phyloP scores from a whole-genome alignment of 2,797 vertebrate species.

The Orientallactaga sibirica region DNA sequence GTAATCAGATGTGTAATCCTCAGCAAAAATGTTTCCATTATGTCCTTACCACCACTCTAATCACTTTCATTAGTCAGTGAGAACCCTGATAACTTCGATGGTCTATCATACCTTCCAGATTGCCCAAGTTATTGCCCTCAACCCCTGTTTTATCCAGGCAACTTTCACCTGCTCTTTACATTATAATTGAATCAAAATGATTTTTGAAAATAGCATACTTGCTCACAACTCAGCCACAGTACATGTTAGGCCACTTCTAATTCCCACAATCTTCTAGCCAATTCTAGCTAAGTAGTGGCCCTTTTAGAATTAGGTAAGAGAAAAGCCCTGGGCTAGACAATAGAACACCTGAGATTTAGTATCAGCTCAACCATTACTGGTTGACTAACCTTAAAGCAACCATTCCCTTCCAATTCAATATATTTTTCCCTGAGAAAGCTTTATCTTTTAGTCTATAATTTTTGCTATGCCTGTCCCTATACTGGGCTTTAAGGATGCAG shows the following conservation, averaged over 20 bases:
- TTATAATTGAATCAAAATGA: background rate
- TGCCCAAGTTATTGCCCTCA: background rate
- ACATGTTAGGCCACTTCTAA: background rate
- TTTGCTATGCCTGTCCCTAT: background rate
- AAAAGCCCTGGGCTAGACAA: background rate
- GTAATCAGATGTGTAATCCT: background rate
- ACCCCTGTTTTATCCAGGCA: background rate
- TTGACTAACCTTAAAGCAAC: background rate
- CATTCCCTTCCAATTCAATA: background rate
- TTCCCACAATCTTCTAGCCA: background rate
- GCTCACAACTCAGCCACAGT: slow-evolving; percentile 16
- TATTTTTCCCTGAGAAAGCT: background rate
- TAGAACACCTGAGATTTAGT: background rate
- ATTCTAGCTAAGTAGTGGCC: background rate
- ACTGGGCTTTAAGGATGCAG: background rate
- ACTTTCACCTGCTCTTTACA: background rate
- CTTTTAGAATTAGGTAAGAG: background rate
- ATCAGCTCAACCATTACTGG: background rate
- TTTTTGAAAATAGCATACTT: background rate
- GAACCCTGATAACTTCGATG: background rate
- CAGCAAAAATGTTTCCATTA: background rate
- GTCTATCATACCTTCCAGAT: background rate
- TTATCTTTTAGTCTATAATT: background rate
- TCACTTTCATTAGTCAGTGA: background rate
- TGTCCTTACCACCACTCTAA: background rate